Evolutionary conservation across 2,797 vertebrate species (phyloP).

Genomic region (Poeciliopsis paucimaculata): DNA sequence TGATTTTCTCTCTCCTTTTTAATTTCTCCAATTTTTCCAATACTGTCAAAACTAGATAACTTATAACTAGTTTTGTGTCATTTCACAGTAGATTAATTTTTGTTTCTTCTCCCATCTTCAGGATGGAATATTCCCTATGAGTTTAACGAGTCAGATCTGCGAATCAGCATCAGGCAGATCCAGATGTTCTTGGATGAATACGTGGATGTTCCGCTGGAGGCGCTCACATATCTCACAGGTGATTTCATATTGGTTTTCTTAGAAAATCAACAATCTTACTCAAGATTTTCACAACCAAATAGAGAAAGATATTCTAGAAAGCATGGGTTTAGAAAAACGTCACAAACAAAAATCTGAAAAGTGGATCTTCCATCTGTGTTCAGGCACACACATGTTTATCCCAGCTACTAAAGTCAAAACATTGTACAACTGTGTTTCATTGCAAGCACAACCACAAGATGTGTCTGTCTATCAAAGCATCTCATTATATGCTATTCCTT

Average conservation of each 20-base stretch:
- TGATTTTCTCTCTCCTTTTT: not conserved
- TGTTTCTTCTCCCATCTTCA: conserved; percentile 48
- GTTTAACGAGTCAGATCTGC: conserved; percentile 93
- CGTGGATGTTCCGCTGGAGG: conserved; percentile 88
- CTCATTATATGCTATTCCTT: not conserved
- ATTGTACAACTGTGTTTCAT: not conserved
- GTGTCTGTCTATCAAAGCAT: not conserved
- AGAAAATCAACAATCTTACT: not conserved
- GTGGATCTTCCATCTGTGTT: not conserved
- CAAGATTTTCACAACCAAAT: not conserved
- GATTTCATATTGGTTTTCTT: conserved; percentile 21
- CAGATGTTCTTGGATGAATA: conserved; percentile 97
- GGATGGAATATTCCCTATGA: conserved; percentile 98
- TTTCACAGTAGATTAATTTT: not conserved
- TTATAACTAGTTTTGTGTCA: not conserved
- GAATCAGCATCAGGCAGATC: conserved; percentile 92
- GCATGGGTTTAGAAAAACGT: not conserved
- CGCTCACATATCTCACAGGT: conserved; percentile 93
- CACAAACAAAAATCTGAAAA: not conserved
- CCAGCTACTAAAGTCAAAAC: not conserved
- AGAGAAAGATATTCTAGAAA: not conserved
- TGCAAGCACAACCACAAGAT: not conserved
- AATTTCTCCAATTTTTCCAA: not conserved
- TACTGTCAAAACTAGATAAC: not conserved
- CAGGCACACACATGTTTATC: not conserved